Percentiles rank a stretch among this genome's conserved stretches.
Conservation (phyloP, 2,888 invertebrate species). For the Pachydiplax longipennis region DNA sequence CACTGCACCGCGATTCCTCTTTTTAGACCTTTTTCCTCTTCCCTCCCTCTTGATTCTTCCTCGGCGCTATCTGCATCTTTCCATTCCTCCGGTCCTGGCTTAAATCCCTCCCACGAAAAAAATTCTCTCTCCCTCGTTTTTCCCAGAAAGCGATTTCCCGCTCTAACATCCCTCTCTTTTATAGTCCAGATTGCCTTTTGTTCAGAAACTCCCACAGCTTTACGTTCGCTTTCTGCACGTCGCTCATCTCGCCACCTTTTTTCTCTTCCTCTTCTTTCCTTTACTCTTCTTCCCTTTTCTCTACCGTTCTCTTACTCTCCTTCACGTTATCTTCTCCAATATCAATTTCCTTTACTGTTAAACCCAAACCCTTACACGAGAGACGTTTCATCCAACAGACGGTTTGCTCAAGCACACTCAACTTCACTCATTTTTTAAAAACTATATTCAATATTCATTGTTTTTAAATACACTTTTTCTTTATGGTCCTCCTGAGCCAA, state of each 20-base stretch:
- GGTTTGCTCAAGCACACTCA: too few relatives aligned
- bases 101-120: not conserved
- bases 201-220: not conserved
- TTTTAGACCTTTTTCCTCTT: not conserved
- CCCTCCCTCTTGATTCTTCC: not conserved
- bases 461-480: too few relatives aligned
- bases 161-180: not conserved
- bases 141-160: not conserved
- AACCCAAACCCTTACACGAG: too few relatives aligned
- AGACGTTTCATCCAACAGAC: too few relatives aligned
- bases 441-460: too few relatives aligned
- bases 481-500: too few relatives aligned
- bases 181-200: constrained; percentile 14
- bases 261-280: not conserved
- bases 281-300: not conserved
- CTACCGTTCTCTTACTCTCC: not conserved
- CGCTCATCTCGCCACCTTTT: too few relatives aligned
- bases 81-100: not conserved
- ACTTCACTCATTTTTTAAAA: too few relatives aligned
- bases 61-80: not conserved
- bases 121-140: not conserved
- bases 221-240: too few relatives aligned
- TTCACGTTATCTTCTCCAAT: too few relatives aligned
- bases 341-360: too few relatives aligned
- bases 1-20: not conserved